Conservation (phyloP, 2,888 invertebrate species). For the Ischnus inquisitorius region DNA sequence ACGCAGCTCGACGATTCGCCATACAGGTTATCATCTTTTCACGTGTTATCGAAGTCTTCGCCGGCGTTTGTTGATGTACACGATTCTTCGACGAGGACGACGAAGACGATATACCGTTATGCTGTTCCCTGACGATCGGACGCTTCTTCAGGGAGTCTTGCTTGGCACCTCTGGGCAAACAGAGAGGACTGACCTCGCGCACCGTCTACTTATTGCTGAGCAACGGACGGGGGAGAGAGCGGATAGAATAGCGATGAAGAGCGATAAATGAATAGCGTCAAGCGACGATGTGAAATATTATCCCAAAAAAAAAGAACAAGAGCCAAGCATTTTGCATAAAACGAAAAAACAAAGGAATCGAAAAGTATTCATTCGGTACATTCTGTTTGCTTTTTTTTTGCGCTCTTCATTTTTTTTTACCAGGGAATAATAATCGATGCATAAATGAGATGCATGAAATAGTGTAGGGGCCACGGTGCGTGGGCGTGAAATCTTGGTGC, state of each 20-base stretch:
- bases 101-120: slow-evolving; percentile 66
- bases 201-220: slow-evolving; percentile 80
- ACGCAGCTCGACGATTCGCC: slow-evolving; percentile 51
- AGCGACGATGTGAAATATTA: slow-evolving; percentile 2
- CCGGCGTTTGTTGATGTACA: slow-evolving; percentile 39
- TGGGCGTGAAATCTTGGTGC: slow-evolving; percentile 29
- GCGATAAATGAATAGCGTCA: slow-evolving; percentile 44
- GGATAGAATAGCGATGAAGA: slow-evolving; percentile 70
- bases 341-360: neutral
- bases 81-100: slow-evolving; percentile 72
- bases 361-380: neutral
- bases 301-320: neutral
- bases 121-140: slow-evolving; percentile 74
- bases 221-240: slow-evolving; percentile 76
- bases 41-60: slow-evolving; percentile 46
- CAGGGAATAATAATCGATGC: neutral
- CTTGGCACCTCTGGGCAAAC: slow-evolving; percentile 83
- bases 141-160: slow-evolving; percentile 83
- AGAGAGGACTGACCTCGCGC: slow-evolving; percentile 76
- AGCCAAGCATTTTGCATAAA: too few relatives aligned
- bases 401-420: neutral
- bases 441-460: neutral
- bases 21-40: slow-evolving; percentile 53
- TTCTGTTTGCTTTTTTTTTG: neutral
- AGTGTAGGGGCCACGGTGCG: slow-evolving; percentile 34